Conservation (phyloP, 2,888 invertebrate species). For the Caenorhabditis plicata region DNA sequence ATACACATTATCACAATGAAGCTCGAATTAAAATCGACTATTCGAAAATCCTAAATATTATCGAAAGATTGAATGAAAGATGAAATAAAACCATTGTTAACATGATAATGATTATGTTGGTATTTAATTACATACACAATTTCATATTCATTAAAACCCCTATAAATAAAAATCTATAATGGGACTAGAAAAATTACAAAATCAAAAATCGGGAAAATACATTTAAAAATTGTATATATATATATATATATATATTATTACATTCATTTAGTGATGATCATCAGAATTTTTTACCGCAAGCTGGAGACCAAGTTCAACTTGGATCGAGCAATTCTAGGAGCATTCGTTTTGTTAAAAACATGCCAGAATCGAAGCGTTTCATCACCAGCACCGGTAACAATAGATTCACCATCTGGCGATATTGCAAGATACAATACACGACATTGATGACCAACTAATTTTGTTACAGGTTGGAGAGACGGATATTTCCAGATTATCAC, state of each 20-base stretch:
- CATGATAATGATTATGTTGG: too few species aligned
- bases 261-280: not conserved
- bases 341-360: slow-evolving; percentile 83
- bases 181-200: too few species aligned
- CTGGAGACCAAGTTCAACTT: slow-evolving; percentile 48
- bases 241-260: not conserved
- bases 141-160: too few species aligned
- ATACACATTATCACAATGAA: too few species aligned
- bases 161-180: too few species aligned
- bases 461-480: slow-evolving; percentile 91
- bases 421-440: slow-evolving; percentile 91
- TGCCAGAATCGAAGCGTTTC: slow-evolving; percentile 98
- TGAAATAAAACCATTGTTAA: not conserved
- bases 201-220: too few species aligned
- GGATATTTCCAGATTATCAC: slow-evolving; percentile 99
- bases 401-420: slow-evolving; percentile 96
- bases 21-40: too few species aligned
- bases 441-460: slow-evolving; percentile 92
- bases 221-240: too few species aligned
- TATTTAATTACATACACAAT: too few species aligned
- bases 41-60: too few species aligned
- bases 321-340: slow-evolving; percentile 34
- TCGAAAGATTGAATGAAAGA: slow-evolving; percentile 2
- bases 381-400: slow-evolving; percentile 97
- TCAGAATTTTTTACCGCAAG: slow-evolving; percentile 25